Percentiles rank a stretch among this genome's conserved stretches.
Conservation (phyloP, 2,797 vertebrate species). For the Dallia pectoralis region DNA sequence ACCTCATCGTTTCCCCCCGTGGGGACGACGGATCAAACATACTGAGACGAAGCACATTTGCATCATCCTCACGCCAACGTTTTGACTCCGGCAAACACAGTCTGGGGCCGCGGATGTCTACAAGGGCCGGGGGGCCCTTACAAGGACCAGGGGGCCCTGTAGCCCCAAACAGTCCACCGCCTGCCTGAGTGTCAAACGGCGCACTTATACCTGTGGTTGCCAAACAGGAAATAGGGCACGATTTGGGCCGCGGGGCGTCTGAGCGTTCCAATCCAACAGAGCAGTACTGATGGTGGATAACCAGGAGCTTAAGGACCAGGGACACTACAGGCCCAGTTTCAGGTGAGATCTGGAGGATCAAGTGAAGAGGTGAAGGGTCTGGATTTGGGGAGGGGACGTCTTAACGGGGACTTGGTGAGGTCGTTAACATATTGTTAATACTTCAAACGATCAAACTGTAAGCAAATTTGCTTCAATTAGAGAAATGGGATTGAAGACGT, state of each 20-base stretch:
- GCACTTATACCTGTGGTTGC: constrained; percentile 17
- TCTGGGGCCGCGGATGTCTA: constrained; percentile 33
- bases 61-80: constrained; percentile 24
- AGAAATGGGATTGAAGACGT: no score
- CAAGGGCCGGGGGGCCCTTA: no score
- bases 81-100: constrained; percentile 46
- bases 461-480: neutral
- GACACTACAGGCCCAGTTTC: constrained; percentile 45
- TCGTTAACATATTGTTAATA: no score
- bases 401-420: neutral
- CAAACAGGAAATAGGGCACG: neutral
- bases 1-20: constrained; percentile 16
- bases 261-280: constrained; percentile 49
- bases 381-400: neutral
- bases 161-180: neutral
- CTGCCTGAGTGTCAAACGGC: neutral
- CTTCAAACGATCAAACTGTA: neutral
- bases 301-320: constrained; percentile 49
- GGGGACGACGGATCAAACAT: constrained; percentile 25
- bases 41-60: constrained; percentile 37
- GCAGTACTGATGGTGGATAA: constrained; percentile 55
- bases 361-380: constrained; percentile 41
- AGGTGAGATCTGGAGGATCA: constrained; percentile 48
- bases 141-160: no score
- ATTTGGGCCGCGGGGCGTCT: constrained; percentile 12